Conservation (phyloP, 2,888 invertebrate species). For the Coenonympha arcania region DNA sequence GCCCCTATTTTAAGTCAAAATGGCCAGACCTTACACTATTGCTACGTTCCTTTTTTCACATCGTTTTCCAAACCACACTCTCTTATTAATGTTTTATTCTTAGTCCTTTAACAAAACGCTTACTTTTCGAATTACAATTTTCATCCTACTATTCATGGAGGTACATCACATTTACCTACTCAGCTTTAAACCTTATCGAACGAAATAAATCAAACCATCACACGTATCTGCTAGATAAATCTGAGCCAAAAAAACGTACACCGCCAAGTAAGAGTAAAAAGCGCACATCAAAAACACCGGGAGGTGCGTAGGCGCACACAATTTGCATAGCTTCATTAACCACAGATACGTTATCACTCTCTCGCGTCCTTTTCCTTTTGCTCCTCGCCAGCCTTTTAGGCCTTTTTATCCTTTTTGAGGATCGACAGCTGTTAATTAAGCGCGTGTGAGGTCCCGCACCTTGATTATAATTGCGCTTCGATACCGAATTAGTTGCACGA, state of each 20-base stretch:
- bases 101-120: no score
- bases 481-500: constrained; percentile 29
- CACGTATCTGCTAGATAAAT: constrained; percentile 8
- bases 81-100: no score
- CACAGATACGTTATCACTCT: constrained; percentile 11
- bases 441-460: constrained; percentile 43
- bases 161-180: neutral
- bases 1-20: no score
- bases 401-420: constrained; percentile 29
- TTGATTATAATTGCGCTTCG: constrained; percentile 35
- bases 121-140: no score
- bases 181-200: constrained; percentile 5
- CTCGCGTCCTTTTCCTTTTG: constrained; percentile 14
- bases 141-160: no score
- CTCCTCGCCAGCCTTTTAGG: constrained; percentile 27
- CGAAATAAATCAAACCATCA: constrained; percentile 12
- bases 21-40: no score
- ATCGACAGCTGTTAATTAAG: constrained; percentile 40
- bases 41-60: no score
- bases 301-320: constrained; percentile 35
- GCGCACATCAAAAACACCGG: constrained; percentile 15
- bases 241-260: neutral
- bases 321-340: constrained; percentile 43
- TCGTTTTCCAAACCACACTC: no score
- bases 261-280: constrained; percentile 26